These are phyloP conservation scores for Motacilla tschutschensis DNA, from an alignment of 2,113 vertebrate species.

Conservation along the genomic window DNA sequence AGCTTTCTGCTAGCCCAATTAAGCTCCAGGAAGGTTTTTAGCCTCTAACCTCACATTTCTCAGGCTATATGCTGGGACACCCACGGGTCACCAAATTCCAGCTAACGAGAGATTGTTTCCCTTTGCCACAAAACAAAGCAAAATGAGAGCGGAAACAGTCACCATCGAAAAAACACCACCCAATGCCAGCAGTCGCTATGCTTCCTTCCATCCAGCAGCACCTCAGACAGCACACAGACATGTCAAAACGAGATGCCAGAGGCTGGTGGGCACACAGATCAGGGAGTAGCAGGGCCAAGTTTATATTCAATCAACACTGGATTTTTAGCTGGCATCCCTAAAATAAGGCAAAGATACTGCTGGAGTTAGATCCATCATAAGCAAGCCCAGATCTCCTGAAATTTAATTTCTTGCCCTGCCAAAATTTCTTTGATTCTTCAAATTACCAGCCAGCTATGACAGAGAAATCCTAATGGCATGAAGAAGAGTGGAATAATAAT, in stretches of 20 bases:
- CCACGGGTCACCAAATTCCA: accelerated
- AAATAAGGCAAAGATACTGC: not conserved
- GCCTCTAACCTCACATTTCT: not conserved
- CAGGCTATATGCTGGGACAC: not conserved
- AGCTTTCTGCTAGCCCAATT: not conserved
- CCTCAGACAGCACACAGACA: not conserved
- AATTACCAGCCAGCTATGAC: not conserved
- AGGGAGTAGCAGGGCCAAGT: not conserved
- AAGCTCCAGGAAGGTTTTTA: conserved; percentile 3
- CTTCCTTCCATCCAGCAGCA: not conserved
- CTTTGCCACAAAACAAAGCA: not conserved
- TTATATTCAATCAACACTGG: not conserved
- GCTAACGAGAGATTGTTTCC: not conserved
- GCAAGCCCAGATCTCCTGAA: not conserved
- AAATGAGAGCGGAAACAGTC: not conserved
- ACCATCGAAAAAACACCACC: accelerated
- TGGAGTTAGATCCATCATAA: not conserved
- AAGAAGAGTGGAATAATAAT: not conserved
- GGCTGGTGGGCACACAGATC: not conserved
- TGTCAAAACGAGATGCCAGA: not conserved
- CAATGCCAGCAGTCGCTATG: accelerated
- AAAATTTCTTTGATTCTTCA: not conserved
- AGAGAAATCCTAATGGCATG: not conserved
- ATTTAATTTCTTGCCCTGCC: accelerated
- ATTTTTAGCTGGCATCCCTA: not conserved